phyloP scores from a whole-genome alignment of 2,113 vertebrate genomes.

The Rousettus leschenaultii region DNA sequence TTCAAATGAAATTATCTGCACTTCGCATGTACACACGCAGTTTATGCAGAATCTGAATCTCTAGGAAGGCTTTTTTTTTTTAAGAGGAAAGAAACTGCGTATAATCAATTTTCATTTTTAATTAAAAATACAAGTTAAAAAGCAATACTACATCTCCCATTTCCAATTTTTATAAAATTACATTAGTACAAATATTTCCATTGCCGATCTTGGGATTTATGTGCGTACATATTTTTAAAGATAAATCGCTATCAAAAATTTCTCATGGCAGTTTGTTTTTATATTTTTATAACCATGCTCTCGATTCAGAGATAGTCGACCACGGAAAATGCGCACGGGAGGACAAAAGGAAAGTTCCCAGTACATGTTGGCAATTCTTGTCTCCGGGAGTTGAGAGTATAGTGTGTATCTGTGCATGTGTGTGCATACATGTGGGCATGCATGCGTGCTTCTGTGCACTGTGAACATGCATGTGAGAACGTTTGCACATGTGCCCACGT shows the following conservation, averaged over 20 bases:
- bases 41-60: neutral
- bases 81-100: neutral
- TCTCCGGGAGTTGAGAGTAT: neutral
- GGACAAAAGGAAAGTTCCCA: no score
- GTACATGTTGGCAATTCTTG: fast-evolving
- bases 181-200: constrained; percentile 50
- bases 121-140: constrained; percentile 63
- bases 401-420: neutral
- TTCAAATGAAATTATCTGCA: constrained; percentile 65
- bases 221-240: constrained; percentile 24
- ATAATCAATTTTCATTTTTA: constrained; percentile 50
- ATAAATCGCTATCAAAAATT: constrained; percentile 36
- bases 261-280: neutral
- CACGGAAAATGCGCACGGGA: no score
- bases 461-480: no score
- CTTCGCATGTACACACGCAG: neutral
- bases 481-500: no score
- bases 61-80: neutral
- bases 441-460: no score
- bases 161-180: neutral
- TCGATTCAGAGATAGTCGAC: neutral
- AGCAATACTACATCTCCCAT: constrained; percentile 8
- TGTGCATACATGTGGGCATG: fast-evolving
- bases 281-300: neutral
- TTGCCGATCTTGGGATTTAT: constrained; percentile 15